Conservation (phyloP, 2,888 invertebrate species). For the Hyposoter didymator region DNA sequence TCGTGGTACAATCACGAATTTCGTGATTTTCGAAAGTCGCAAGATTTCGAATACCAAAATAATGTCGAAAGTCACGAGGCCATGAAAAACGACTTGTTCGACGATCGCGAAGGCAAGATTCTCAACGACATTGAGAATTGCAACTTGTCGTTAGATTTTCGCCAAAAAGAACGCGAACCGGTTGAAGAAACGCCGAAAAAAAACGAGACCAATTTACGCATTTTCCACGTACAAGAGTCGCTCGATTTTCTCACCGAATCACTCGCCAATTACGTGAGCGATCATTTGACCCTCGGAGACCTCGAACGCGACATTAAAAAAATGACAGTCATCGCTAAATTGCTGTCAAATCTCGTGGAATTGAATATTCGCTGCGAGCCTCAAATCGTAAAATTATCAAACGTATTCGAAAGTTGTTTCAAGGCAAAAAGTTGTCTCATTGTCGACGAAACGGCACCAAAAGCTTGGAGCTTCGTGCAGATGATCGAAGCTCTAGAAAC, state of each 20-base stretch:
- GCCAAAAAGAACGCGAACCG: conserved; percentile 37
- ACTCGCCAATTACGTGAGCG: conserved; percentile 65
- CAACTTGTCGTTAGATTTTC: conserved; percentile 72
- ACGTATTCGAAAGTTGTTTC: conserved; percentile 14
- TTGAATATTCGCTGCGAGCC: conserved; percentile 67
- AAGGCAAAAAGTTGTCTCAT: conserved; percentile 9
- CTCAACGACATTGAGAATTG: conserved; percentile 73
- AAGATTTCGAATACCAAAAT: conserved; percentile 21
- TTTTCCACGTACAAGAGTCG: conserved; percentile 63
- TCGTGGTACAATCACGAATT: conserved; percentile 69
- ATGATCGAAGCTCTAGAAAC: conserved; percentile 69
- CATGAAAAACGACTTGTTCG: conserved; percentile 56
- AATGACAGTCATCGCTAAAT: conserved; percentile 73
- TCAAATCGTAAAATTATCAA: not conserved
- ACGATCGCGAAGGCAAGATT: conserved; percentile 64
- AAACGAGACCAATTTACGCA: conserved; percentile 53
- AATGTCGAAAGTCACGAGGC: not conserved
- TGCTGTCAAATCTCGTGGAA: conserved; percentile 74
- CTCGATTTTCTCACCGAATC: conserved; percentile 66
- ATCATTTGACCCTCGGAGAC: conserved; percentile 56
- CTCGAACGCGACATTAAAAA: conserved; percentile 72
- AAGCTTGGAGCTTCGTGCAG: conserved; percentile 50
- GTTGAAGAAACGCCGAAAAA: conserved; percentile 65
- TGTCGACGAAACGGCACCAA: not conserved
- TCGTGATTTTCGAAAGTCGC: conserved; percentile 33